A percentile compares a stretch with the other conserved stretches of the same genome.
These are phyloP conservation scores for Myathropa florea DNA, from an alignment of 2,888 invertebrate genomes.

Conservation along the genomic window DNA sequence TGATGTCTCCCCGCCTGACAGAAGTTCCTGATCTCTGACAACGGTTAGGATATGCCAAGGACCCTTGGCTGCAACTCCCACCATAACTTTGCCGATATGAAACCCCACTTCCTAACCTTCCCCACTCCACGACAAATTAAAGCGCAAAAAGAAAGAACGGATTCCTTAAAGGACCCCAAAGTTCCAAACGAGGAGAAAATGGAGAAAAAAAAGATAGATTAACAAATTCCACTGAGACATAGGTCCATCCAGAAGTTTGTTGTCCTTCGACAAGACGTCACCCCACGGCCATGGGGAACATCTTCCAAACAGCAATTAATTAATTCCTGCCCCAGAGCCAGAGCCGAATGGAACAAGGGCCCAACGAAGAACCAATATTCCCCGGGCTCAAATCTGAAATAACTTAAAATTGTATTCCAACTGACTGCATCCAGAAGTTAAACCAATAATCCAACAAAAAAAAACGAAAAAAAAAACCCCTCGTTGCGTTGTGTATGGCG, in stretches of 20 bases:
- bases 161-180: background rate
- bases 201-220: background rate
- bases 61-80: background rate
- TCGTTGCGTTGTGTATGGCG: too few relatives aligned
- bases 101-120: background rate
- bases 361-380: conserved; percentile 25
- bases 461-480: background rate
- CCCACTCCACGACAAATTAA: background rate
- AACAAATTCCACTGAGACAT: conserved; percentile 47
- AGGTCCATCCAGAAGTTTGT: conserved; percentile 43
- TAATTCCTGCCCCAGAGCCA: conserved; percentile 57
- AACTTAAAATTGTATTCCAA: conserved; percentile 58
- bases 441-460: conserved; percentile 50
- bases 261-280: conserved; percentile 19
- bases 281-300: conserved; percentile 12
- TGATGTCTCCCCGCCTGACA: background rate
- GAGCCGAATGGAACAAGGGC: conserved; percentile 1
- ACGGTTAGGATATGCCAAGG: background rate
- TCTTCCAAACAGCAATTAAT: conserved; percentile 58
- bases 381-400: conserved; percentile 39
- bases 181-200: background rate
- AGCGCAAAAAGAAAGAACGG: background rate
- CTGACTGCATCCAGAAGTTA: conserved; percentile 68
- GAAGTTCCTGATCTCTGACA: background rate
- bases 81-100: too few relatives aligned